phyloP scores from a whole-genome alignment of 2,797 vertebrate species.

The Lithobates sylvaticus region DNA sequence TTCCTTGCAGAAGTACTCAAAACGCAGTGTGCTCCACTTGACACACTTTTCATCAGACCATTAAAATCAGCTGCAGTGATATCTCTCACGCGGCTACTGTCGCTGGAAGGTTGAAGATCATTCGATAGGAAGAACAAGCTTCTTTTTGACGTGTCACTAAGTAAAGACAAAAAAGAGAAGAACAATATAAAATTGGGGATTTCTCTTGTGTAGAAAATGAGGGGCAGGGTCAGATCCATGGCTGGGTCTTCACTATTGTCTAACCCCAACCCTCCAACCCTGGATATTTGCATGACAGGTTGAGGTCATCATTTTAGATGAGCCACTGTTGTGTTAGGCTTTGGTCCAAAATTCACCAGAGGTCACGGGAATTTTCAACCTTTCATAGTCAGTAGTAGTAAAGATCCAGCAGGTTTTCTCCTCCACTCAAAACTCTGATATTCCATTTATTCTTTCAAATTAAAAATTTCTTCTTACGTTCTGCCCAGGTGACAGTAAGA shows the following conservation, averaged over 20 bases:
- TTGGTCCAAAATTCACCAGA: too few relatives aligned
- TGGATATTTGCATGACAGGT: background rate
- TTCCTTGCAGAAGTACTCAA: slow-evolving; percentile 49
- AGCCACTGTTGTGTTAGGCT: background rate
- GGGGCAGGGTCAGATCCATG: background rate
- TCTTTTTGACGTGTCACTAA: slow-evolving; percentile 31
- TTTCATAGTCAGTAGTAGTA: too few relatives aligned
- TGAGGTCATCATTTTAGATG: background rate
- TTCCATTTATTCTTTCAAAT: too few relatives aligned
- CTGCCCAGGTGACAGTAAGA: too few relatives aligned
- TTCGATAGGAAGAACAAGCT: slow-evolving; percentile 51
- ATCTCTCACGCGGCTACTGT: slow-evolving; percentile 54
- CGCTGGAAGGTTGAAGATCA: slow-evolving; percentile 58
- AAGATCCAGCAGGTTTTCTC: too few relatives aligned
- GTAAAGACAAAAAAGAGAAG: slow-evolving; percentile 14
- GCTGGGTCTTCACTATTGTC: background rate
- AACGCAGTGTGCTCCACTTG: slow-evolving; percentile 58
- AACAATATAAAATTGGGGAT: slow-evolving; percentile 18
- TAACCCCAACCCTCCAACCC: background rate
- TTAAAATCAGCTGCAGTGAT: slow-evolving; percentile 61
- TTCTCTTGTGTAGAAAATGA: background rate
- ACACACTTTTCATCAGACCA: slow-evolving; percentile 59
- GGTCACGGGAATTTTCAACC: too few relatives aligned
- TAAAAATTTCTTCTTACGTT: too few relatives aligned
- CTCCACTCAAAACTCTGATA: too few relatives aligned